Conservation (phyloP, 1,140 invertebrate species). For the Phymorhynchus buccinoides region DNA sequence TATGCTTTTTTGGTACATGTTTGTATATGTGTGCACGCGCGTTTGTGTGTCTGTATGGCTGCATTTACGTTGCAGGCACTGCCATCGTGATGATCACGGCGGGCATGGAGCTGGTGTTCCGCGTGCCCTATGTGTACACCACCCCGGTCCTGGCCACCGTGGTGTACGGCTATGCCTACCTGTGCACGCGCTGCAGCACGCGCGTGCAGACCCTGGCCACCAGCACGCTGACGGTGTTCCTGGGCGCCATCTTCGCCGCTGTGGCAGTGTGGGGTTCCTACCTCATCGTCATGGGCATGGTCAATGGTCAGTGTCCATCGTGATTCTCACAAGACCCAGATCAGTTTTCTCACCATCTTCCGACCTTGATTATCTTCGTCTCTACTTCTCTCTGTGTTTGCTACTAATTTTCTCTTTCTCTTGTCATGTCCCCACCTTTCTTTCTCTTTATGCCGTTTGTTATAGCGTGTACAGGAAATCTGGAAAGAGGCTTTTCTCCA, state of each 20-base stretch:
- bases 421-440: background rate
- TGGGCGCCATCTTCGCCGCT: constrained; percentile 50
- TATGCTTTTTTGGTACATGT: too few relatives aligned
- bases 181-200: constrained; percentile 47
- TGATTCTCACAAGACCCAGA: background rate
- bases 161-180: constrained; percentile 47
- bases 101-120: constrained; percentile 52
- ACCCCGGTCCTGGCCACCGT: constrained; percentile 45
- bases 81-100: constrained; percentile 58
- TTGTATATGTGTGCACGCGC: constrained; percentile 3
- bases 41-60: background rate
- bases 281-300: constrained; percentile 49
- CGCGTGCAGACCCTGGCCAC: constrained; percentile 45
- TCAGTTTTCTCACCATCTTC: background rate
- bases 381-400: too few relatives aligned
- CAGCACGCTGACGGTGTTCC: constrained; percentile 45
- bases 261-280: constrained; percentile 55
- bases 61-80: constrained; percentile 17
- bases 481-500: too few relatives aligned
- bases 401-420: background rate
- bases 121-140: constrained; percentile 51
- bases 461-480: too few relatives aligned
- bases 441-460: too few relatives aligned
- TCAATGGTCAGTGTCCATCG: constrained; percentile 42
- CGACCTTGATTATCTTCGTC: background rate